Percentiles rank a stretch among this genome's conserved stretches.
Evolutionary conservation across 92 coral and sea anemone genomes (phyloP).

Genomic region (Porites evermanni): DNA sequence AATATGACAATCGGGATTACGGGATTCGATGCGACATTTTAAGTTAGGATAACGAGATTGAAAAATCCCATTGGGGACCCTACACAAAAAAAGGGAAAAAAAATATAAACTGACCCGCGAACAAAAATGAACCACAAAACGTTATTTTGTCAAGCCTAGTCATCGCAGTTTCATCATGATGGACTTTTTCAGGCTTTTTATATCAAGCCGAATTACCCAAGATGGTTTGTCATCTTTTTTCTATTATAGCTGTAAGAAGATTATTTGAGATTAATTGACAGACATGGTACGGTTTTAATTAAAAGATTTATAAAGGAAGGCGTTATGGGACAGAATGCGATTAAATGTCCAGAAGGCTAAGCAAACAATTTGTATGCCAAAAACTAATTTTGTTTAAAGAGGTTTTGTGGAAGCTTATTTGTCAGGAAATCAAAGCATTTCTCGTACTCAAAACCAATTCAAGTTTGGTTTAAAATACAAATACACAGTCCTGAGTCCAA

Average conservation of each 20-base stretch:
- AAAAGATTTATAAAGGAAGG: background rate
- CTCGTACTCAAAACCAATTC: conserved; percentile 5
- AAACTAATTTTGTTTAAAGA: conserved; percentile 4
- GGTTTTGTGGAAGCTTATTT: conserved; percentile 15
- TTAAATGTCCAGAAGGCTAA: background rate
- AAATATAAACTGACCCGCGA: no score
- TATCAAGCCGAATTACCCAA: background rate
- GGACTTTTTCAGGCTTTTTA: background rate
- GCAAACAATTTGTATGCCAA: conserved; percentile 18
- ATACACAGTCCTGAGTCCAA: background rate
- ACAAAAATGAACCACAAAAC: no score
- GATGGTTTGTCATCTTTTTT: background rate
- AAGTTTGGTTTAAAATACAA: background rate
- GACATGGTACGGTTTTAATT: background rate
- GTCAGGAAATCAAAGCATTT: conserved; percentile 12
- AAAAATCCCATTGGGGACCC: no score
- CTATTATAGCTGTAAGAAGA: background rate
- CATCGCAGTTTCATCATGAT: background rate
- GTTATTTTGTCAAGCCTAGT: no score
- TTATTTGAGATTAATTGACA: background rate
- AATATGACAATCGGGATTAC: no score
- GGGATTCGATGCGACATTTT: no score
- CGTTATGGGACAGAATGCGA: background rate
- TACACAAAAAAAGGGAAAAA: no score
- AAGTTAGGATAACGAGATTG: no score